A percentile compares a stretch with the other conserved stretches of the same genome.
Evolutionary conservation across 2,797 vertebrate genomes (phyloP).

Genomic region (Gambelia wislizenii): DNA sequence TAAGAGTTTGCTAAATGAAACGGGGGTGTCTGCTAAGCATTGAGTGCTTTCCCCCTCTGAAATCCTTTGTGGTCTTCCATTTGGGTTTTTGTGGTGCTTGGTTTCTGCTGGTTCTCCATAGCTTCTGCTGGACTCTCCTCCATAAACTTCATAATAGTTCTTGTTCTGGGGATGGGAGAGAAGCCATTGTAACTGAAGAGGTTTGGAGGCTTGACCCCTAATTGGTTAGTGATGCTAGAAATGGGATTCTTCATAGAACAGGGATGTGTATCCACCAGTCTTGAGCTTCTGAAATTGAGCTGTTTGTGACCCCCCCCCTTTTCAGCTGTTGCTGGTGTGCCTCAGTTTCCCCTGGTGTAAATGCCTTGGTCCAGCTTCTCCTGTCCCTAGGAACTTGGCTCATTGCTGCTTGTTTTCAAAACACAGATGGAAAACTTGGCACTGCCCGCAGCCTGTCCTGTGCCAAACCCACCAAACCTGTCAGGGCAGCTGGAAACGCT

Average conservation of each 20-base stretch:
- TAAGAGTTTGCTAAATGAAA: not conserved
- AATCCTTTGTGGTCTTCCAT: not conserved
- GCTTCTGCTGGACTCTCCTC: too few relatives aligned
- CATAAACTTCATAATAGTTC: not conserved
- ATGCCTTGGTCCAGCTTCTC: not conserved
- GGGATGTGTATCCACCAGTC: not conserved
- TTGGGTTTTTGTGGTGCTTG: too few relatives aligned
- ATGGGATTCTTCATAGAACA: not conserved
- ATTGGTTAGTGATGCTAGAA: too few relatives aligned
- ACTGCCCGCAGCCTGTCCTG: not conserved
- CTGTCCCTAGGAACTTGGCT: not conserved
- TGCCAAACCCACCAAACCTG: slow-evolving; percentile 10
- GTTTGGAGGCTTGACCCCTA: too few relatives aligned
- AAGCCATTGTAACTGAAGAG: too few relatives aligned
- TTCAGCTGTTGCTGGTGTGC: not conserved
- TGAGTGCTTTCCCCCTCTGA: too few relatives aligned
- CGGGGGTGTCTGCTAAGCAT: too few relatives aligned
- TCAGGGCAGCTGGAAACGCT: not conserved
- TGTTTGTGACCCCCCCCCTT: too few relatives aligned
- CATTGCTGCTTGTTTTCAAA: not conserved
- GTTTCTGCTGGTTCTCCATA: not conserved
- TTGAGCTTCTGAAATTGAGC: not conserved
- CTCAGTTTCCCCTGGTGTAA: not conserved
- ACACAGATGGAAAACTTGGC: not conserved
- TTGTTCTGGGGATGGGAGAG: not conserved